phyloP scores from a whole-genome alignment of 2,797 vertebrate species.

The Danio jaintianensis region DNA sequence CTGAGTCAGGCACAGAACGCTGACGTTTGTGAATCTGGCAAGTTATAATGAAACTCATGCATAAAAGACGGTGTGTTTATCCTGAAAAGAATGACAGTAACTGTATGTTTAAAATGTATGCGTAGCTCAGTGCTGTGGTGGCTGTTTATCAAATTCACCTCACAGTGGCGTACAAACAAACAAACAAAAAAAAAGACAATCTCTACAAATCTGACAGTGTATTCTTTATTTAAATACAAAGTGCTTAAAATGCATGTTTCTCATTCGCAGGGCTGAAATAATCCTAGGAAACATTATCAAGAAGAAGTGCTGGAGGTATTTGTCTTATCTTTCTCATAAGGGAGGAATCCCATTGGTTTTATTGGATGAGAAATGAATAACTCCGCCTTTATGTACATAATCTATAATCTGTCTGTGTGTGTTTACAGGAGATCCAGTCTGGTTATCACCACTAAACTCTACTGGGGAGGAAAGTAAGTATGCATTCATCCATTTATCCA shows the following conservation, averaged over 20 bases:
- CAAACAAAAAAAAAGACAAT: not conserved
- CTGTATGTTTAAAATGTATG: not conserved
- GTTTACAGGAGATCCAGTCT: constrained; percentile 91
- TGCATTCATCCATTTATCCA: not conserved
- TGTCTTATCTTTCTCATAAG: not conserved
- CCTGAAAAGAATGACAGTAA: not conserved
- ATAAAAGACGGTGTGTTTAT: constrained; percentile 3
- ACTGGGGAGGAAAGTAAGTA: constrained; percentile 99
- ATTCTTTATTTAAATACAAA: not conserved
- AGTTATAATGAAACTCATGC: constrained; percentile 3
- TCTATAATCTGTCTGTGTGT: constrained; percentile 35
- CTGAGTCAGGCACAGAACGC: constrained; percentile 4
- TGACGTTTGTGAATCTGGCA: constrained; percentile 10
- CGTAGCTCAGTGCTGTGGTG: not conserved
- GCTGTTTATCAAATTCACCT: not conserved
- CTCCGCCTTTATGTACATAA: not conserved
- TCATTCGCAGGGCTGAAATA: constrained; percentile 87
- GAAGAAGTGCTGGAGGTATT: constrained; percentile 98
- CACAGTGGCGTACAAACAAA: not conserved
- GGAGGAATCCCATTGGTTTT: not conserved
- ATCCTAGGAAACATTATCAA: constrained; percentile 98
- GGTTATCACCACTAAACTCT: constrained; percentile 98
- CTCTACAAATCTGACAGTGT: not conserved
- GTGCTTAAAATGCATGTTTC: not conserved
- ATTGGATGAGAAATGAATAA: not conserved